Percentiles rank a stretch among this genome's conserved stretches.
Conservation (phyloP, 1,140 invertebrate genomes). For the Dendrolimus kikuchii region DNA sequence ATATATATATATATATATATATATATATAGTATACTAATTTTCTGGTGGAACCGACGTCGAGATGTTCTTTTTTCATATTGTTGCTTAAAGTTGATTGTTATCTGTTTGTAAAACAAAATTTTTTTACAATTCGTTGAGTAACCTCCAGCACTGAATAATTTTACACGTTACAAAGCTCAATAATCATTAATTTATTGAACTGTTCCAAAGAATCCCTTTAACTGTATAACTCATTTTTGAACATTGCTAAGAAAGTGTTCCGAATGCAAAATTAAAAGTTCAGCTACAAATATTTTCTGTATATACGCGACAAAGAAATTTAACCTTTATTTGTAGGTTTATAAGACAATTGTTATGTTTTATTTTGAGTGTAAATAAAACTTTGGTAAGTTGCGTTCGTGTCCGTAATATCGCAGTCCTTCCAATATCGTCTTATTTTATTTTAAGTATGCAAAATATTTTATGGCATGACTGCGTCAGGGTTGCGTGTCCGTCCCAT, state of each 20-base stretch:
- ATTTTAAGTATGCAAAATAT: conserved; percentile 42
- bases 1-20: too few relatives aligned
- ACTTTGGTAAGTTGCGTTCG: conserved; percentile 21
- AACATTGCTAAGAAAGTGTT: conserved; percentile 27
- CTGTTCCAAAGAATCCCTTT: conserved; percentile 46
- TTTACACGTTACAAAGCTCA: conserved; percentile 33
- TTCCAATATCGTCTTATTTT: conserved; percentile 38
- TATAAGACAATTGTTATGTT: too few relatives aligned
- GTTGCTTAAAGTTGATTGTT: too few relatives aligned
- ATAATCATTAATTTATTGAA: conserved; percentile 55
- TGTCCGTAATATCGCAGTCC: conserved; percentile 22
- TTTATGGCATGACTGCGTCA: conserved; percentile 43
- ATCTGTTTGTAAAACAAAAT: too few relatives aligned
- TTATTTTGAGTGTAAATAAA: conserved; percentile 5
- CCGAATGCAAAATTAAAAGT: conserved; percentile 9
- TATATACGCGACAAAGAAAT: conserved; percentile 5
- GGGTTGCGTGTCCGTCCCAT: conserved; percentile 24
- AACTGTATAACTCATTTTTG: conserved; percentile 28
- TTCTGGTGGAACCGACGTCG: too few relatives aligned
- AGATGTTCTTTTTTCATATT: too few relatives aligned
- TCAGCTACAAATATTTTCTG: conserved; percentile 10
- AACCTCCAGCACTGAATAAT: conserved; percentile 29
- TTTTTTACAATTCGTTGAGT: conserved; percentile 26
- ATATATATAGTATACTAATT: too few relatives aligned
- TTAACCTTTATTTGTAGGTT: conserved; percentile 4